Conservation (phyloP, 2,888 invertebrate genomes). For the Ophion slaviceki region DNA sequence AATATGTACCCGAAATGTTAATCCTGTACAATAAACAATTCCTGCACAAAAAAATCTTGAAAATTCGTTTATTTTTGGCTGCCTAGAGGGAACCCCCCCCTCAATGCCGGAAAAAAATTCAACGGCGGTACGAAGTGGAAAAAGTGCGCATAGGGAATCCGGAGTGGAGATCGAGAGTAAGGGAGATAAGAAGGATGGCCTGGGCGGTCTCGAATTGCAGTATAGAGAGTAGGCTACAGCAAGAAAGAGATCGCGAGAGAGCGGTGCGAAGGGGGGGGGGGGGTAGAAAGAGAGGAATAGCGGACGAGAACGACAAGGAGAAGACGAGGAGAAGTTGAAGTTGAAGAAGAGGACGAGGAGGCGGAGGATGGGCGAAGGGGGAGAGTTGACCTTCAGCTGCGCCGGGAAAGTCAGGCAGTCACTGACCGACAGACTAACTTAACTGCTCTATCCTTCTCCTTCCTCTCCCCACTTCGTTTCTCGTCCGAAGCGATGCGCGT, state of each 20-base stretch:
- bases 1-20: no score
- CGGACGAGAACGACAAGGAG: slow-evolving; percentile 52
- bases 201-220: slow-evolving; percentile 46
- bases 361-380: slow-evolving; percentile 74
- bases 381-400: slow-evolving; percentile 82
- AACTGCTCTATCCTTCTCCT: slow-evolving; percentile 81
- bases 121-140: slow-evolving; percentile 17
- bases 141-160: slow-evolving; percentile 20
- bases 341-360: slow-evolving; percentile 38
- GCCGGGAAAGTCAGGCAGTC: slow-evolving; percentile 84
- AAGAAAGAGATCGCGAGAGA: slow-evolving; percentile 39
- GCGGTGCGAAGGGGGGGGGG: slow-evolving; percentile 62
- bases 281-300: slow-evolving; percentile 45
- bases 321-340: slow-evolving; percentile 50
- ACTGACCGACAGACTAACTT: slow-evolving; percentile 84
- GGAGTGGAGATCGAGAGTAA: slow-evolving; percentile 42
- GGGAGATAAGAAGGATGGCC: slow-evolving; percentile 36
- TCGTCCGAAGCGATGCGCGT: slow-evolving; percentile 68
- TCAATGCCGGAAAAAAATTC: background rate
- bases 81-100: no score
- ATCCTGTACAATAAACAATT: no score
- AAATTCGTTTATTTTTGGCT: no score
- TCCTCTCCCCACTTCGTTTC: slow-evolving; percentile 74
- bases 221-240: slow-evolving; percentile 47
- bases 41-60: no score